Evolutionary conservation across 2,113 vertebrate species (phyloP).

Genomic region (Urocitellus parryii): DNA sequence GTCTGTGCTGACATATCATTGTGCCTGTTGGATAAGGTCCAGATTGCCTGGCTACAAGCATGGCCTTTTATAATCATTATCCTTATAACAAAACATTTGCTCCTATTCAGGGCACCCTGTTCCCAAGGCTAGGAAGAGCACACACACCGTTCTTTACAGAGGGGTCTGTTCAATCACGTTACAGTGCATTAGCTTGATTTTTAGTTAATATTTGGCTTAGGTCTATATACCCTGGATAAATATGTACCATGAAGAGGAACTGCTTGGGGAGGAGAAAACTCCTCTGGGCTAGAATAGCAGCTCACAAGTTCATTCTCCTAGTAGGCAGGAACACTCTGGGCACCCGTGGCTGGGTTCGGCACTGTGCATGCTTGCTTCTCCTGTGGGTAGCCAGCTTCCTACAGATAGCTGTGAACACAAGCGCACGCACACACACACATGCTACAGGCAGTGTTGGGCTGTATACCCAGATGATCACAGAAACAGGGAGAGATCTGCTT

Average conservation of each 20-base stretch:
- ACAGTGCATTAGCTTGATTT: constrained; percentile 62
- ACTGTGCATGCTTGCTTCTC: not conserved
- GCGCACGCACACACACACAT: not conserved
- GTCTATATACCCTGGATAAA: constrained; percentile 56
- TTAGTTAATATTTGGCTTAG: constrained; percentile 75
- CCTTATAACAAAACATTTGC: constrained; percentile 62
- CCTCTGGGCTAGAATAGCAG: constrained; percentile 56
- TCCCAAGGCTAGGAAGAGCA: constrained; percentile 55
- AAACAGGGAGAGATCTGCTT: not conserved
- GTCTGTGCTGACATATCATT: constrained; percentile 16
- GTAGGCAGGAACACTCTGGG: not conserved
- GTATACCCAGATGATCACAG: constrained; percentile 40
- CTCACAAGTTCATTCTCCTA: constrained; percentile 35
- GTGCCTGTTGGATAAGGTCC: constrained; percentile 36
- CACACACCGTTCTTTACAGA: constrained; percentile 64
- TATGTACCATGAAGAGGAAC: not conserved
- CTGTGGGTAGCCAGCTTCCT: constrained; percentile 56
- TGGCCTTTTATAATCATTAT: constrained; percentile 48
- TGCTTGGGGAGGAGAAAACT: constrained; percentile 42
- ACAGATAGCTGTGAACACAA: constrained; percentile 55
- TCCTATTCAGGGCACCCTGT: constrained; percentile 33
- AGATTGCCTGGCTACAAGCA: constrained; percentile 27
- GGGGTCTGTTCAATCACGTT: constrained; percentile 27
- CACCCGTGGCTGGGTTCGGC: not conserved
- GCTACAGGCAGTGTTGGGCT: not conserved